phyloP scores from a whole-genome alignment of 2,888 invertebrate genomes.

The Osmoderma eremita region DNA sequence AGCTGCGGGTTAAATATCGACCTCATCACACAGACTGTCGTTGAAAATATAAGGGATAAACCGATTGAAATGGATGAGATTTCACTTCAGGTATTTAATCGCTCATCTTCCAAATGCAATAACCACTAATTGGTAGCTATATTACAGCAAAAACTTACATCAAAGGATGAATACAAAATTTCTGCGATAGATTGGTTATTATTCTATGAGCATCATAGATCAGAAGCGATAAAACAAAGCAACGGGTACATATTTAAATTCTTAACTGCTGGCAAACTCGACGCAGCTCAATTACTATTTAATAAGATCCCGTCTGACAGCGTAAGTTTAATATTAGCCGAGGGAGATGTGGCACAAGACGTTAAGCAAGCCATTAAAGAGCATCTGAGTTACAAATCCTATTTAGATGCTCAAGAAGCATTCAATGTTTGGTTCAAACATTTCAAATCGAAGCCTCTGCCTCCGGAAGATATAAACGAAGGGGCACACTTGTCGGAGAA shows the following conservation, averaged over 20 bases:
- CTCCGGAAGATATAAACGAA: slow-evolving; percentile 69
- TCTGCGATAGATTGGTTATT: slow-evolving; percentile 88
- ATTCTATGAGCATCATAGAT: slow-evolving; percentile 79
- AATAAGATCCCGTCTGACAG: slow-evolving; percentile 76
- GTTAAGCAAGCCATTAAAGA: slow-evolving; percentile 74
- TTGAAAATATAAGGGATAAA: slow-evolving; percentile 75
- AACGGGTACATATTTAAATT: slow-evolving; percentile 89
- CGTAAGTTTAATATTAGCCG: slow-evolving; percentile 67
- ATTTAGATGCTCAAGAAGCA: slow-evolving; percentile 86
- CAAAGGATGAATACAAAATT: slow-evolving; percentile 78
- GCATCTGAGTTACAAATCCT: slow-evolving; percentile 87
- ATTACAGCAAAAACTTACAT: slow-evolving; percentile 65
- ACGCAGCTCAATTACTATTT: slow-evolving; percentile 82
- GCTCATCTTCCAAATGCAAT: too few species aligned
- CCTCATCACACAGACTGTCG: slow-evolving; percentile 84
- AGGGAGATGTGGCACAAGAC: slow-evolving; percentile 65
- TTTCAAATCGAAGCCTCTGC: slow-evolving; percentile 80
- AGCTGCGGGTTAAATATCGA: slow-evolving; percentile 84
- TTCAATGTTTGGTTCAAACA: slow-evolving; percentile 91
- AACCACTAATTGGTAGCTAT: neutral
- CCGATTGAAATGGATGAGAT: slow-evolving; percentile 57
- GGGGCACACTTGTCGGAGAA: slow-evolving; percentile 85
- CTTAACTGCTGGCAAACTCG: slow-evolving; percentile 81
- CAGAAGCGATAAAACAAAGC: slow-evolving; percentile 86
- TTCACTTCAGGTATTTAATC: slow-evolving; percentile 61